Evolutionary conservation across 2,113 vertebrate genomes (phyloP), one percentile per base, ranked within the genome.

Genomic region (Tyrannus savana): DNA sequence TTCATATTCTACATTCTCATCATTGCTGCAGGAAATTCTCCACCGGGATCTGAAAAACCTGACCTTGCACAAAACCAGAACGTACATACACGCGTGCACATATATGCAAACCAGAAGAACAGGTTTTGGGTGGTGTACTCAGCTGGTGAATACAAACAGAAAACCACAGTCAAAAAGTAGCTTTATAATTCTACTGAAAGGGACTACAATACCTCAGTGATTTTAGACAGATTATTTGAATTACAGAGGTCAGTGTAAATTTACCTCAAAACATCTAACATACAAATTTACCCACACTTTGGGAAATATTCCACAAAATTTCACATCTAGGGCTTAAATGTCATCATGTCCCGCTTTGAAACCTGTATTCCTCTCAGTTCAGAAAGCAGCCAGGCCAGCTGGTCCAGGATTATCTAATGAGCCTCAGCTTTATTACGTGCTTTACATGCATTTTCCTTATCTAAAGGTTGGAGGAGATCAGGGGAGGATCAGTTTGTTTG

Each of bases 51-150:
- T 56, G 53, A 60, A 74, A 74, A 84, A 28, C 2, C 12, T 84
- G 24, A 37, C 42, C n/a, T 6, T 77, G 12, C 21, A 23, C 60
- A 30, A 46, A 74, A 90, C 78, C 0, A 18, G 35, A 50, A 23
- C 5, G 10, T 25, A 35, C 3, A 10, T 33, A 27, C 9, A 27
- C 0, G 1, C 0, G 1, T 37, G 16, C 21, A 47, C 6, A 7
- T 3, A 21, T 22, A n/a, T 0, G 14, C 35, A 85, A 64, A 71
- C 11, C 21, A 64, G 49, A 31, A 52, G 18, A 58, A 42, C 7
- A 35, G 19, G n/a, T 47, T 85, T 71, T 55, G 52, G 21, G 10
- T 44, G 12, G 7, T 19, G 2, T 14, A 21, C 41, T 68, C 17
- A 47, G 14, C 4, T 31, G 27, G n/a, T 47, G 7, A 89, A 73